phyloP scores from a whole-genome alignment of 2,113 vertebrate species.

The Coregonus clupeaformis region DNA sequence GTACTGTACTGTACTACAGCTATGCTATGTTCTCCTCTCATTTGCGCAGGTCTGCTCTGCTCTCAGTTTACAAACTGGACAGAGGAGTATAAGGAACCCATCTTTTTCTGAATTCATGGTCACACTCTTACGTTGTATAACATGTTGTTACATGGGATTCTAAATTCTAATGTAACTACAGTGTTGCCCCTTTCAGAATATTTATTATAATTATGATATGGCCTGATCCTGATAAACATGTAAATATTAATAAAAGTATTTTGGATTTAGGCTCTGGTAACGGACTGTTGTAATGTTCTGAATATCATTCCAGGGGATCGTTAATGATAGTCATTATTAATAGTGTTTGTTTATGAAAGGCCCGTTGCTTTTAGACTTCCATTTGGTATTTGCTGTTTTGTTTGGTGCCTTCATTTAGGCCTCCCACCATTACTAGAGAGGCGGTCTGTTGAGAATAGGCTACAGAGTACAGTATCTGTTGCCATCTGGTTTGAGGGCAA shows the following conservation, averaged over 20 bases:
- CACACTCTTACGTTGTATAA: no score
- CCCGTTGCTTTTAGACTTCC: background rate
- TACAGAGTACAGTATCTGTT: conserved; percentile 60
- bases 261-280: background rate
- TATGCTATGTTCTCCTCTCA: background rate
- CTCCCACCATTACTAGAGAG: conserved; percentile 36
- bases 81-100: no score
- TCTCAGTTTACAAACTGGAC: no score
- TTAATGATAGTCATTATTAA: no score
- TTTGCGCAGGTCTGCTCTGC: background rate
- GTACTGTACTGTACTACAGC: background rate
- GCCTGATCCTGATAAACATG: background rate
- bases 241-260: background rate
- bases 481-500: conserved; percentile 62
- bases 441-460: conserved; percentile 57
- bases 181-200: background rate
- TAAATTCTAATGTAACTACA: background rate
- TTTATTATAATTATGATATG: background rate
- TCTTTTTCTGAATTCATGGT: no score
- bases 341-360: background rate
- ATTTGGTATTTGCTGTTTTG: background rate
- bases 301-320: no score
- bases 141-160: no score
- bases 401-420: background rate
- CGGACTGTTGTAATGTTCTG: background rate